Base-by-base conservation (phyloP, 2,797 vertebrate species). In the Tragelaphus eurycerus region DNA sequence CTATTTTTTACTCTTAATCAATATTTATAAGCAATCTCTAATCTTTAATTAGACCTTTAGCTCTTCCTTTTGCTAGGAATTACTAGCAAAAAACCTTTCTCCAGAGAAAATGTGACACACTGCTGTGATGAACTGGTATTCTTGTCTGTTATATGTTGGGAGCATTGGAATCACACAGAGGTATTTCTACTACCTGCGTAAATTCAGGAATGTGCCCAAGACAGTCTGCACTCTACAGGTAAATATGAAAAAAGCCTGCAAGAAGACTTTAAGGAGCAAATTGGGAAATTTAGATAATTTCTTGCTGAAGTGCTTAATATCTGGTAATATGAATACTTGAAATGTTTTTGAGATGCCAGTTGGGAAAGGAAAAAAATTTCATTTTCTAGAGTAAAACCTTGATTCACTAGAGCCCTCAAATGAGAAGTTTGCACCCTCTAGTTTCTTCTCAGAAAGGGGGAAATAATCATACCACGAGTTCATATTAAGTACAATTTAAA, bases 231-330 rank as follows among this genome's bases (percentile, higher is more conserved):
- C 46, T 98, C 78, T 57, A 55, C 15, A 62, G 57, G 79, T 55
- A 94, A 96, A 95, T 96, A 48, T 97, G 67, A 86, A 97, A 94
- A 95, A 86, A 93, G 64, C 64, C 64, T 96, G 25, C 38, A 83
- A 93, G 96, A 97, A 97, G 81, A 93, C 89, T 97, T 97, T 94
- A 96, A 98, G 97, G 91, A 97, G 94, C 84, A 98, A 95, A 96
- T 96, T 96, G 96, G 94, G 97, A 98, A 96, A 97, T 98, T 98
- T 97, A 97, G 96, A 92, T 97, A 97, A 97, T 98, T 97, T 97
- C 92, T 97, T 96, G 60, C 52, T 97, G 84, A 98, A 97, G 96
- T 97, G 79, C 93, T 98, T 98, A 98, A 97, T 97, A 97, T 97
- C 94, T 97, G 50, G 60, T 96, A 97, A 97, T 96, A 83, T 54